Percentiles rank a stretch among this genome's conserved stretches.
Conservation (phyloP, 1,140 invertebrate genomes). For the Pachyrhynchus sulphureomaculatus region DNA sequence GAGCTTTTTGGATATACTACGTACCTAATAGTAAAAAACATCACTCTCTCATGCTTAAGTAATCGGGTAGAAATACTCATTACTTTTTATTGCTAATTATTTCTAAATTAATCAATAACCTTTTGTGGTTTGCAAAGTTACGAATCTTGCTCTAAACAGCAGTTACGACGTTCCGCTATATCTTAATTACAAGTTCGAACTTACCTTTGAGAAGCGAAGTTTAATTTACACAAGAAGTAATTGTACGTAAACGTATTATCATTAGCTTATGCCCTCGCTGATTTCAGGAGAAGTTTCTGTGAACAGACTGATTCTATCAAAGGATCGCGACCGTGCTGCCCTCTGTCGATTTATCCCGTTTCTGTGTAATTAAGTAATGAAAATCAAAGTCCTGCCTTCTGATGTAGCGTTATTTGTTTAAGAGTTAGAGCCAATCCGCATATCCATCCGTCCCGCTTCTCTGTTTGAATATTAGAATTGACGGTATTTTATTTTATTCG, state of each 20-base stretch:
- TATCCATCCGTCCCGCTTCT: slow-evolving; percentile 24
- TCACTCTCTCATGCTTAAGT: too few species aligned
- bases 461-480: slow-evolving; percentile 34
- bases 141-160: too few species aligned
- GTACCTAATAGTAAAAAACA: too few species aligned
- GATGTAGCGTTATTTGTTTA: slow-evolving; percentile 47
- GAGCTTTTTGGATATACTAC: too few species aligned
- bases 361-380: slow-evolving; percentile 50
- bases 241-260: slow-evolving; percentile 50
- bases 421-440: slow-evolving; percentile 40
- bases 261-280: slow-evolving; percentile 40
- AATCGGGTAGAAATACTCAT: too few species aligned
- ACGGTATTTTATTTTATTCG: slow-evolving; percentile 22
- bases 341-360: slow-evolving; percentile 38
- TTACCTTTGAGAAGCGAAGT: slow-evolving; percentile 17
- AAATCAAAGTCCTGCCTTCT: slow-evolving; percentile 49
- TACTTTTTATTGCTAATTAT: too few species aligned
- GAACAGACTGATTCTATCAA: slow-evolving; percentile 35
- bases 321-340: slow-evolving; percentile 38
- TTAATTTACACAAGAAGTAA: slow-evolving; percentile 48
- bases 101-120: too few species aligned
- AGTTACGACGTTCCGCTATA: too few species aligned
- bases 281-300: slow-evolving; percentile 33
- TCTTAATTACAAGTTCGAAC: slow-evolving; percentile 11
- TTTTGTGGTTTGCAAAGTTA: too few species aligned